Evolutionary conservation across 1,140 invertebrate genomes (phyloP), one percentile per base, ranked within the genome.

Genomic region (Drosophila prosaltans): DNA sequence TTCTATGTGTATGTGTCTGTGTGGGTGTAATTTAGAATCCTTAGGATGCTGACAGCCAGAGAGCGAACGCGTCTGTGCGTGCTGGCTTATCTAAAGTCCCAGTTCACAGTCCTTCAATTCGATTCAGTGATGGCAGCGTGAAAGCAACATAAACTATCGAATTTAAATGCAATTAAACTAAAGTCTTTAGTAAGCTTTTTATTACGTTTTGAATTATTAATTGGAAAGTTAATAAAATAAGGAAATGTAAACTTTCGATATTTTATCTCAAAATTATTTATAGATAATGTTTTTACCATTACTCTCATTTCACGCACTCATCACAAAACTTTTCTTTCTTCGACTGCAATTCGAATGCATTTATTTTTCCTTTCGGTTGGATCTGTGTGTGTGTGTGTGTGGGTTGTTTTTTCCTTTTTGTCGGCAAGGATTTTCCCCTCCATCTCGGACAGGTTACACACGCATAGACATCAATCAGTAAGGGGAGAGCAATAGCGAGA

Each of bases 21-120:
- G 16, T 40, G 62, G 58, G 63, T 73, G 72, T 76, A 88, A 86
- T 86, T 88, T 86, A 62, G 78, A 77, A 69, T 74, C 83, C 82
- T 80, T 79, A 72, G 75, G 72, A 78, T 75, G 84, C 84, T 88
- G 83, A 83, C 84, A 74, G 77, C 65, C 78, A 80, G 71, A 63
- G 77, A 61, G 24, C 30, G 40, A 59, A 59, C 69, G 76, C 67
- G 83, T 86, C 76, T 83, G 80, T 89, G 82, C 79, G 82, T 80
- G 81, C 71, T 73, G 78, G 81, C 81, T 84, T 84, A 80, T 85
- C 81, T 62, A 41, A 48, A 54, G 62, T 69, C 75, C 60, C 55
- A 60, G 67, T 62, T 65, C 76, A 68, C 69, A 76, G 61, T 60
- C 6, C 41, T 59, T 39, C 57, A 36, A 59, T 59, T 59, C 57